Percentiles rank a stretch among this genome's conserved stretches.
Conservation (phyloP, 2,888 invertebrate genomes). For the Drosophila ustulata region DNA sequence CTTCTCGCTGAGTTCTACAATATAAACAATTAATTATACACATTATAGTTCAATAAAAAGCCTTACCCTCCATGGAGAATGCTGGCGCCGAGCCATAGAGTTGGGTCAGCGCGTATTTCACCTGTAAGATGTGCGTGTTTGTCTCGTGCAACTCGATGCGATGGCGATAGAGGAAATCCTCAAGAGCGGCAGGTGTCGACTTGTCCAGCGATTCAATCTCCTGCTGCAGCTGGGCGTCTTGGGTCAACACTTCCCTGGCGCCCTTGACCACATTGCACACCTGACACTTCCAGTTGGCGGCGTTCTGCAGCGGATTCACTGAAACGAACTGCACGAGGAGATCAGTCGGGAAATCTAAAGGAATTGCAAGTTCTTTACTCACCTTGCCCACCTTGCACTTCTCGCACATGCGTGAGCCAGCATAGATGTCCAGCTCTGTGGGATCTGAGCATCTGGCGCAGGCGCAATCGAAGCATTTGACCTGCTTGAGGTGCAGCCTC, state of each 20-base stretch:
- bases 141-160: constrained; percentile 88
- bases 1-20: constrained; percentile 86
- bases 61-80: constrained; percentile 86
- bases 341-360: neutral
- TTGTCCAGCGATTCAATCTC: constrained; percentile 87
- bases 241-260: constrained; percentile 87
- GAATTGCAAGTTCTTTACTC: constrained; percentile 19
- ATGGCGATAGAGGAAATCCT: constrained; percentile 88
- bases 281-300: constrained; percentile 88
- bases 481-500: constrained; percentile 87
- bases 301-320: constrained; percentile 87
- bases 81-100: constrained; percentile 88
- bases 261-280: constrained; percentile 87
- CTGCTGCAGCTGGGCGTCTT: constrained; percentile 87
- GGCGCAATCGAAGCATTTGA: constrained; percentile 89
- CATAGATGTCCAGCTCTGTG: constrained; percentile 88
- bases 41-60: too few species aligned
- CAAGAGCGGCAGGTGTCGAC: constrained; percentile 86
- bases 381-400: constrained; percentile 86
- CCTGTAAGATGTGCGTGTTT: constrained; percentile 89
- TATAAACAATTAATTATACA: neutral
- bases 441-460: constrained; percentile 90
- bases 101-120: constrained; percentile 89
- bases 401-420: constrained; percentile 89
- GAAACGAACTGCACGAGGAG: constrained; percentile 86